These are phyloP conservation scores for Thalassarche chlororhynchos DNA, from an alignment of 2,113 vertebrate species.

Conservation along the genomic window DNA sequence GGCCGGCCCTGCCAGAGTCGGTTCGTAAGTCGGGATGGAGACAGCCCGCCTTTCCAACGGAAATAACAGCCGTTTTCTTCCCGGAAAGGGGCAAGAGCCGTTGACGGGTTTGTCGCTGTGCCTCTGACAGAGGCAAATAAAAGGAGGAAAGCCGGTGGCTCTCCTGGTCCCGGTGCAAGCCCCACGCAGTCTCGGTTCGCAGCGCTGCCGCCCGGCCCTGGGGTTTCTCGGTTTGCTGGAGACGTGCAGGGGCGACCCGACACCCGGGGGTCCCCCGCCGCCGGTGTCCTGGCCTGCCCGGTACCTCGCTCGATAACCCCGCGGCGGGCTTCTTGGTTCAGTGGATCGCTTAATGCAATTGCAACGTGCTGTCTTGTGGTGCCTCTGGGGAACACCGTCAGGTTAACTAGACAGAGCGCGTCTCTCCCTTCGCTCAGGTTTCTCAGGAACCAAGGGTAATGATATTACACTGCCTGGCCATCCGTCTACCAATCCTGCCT, in stretches of 20 bases:
- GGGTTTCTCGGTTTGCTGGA: not conserved
- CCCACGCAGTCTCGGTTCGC: too few relatives aligned
- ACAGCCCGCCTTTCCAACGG: not conserved
- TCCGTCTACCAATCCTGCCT: fast-evolving
- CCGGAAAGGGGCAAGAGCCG: too few relatives aligned
- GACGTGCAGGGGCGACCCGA: not conserved
- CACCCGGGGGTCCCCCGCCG: fast-evolving
- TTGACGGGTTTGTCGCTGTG: not conserved
- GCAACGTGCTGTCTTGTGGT: fast-evolving
- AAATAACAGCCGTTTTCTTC: not conserved
- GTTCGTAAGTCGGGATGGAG: not conserved
- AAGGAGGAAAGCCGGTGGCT: not conserved
- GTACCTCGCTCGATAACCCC: not conserved
- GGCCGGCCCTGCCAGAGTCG: not conserved
- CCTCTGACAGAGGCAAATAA: not conserved
- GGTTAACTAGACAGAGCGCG: fast-evolving
- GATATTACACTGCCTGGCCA: fast-evolving
- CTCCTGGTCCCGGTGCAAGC: too few relatives aligned
- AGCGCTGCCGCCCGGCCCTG: not conserved
- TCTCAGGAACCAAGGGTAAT: fast-evolving
- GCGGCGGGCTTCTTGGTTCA: too few relatives aligned
- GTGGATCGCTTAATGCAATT: fast-evolving
- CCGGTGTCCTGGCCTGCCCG: fast-evolving
- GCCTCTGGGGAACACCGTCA: fast-evolving
- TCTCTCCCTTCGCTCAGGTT: too few relatives aligned